phyloP scores from a whole-genome alignment of 1,140 invertebrate species.

The Drosophila varians region DNA sequence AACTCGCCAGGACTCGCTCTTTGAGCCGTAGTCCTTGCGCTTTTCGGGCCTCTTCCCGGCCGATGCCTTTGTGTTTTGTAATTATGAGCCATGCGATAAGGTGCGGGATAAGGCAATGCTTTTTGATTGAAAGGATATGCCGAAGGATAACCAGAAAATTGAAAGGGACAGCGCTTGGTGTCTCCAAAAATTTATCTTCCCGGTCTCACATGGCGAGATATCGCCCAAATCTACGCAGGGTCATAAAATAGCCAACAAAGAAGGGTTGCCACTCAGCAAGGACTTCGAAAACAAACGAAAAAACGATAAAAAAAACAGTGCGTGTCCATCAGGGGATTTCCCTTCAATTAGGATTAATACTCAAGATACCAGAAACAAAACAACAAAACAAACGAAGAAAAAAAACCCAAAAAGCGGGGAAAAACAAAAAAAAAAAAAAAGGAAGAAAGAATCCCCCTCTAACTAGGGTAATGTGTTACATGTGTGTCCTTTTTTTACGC shows the following conservation, averaged over 20 bases:
- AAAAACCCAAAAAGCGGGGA: slow-evolving; percentile 1
- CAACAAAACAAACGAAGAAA: too few species aligned
- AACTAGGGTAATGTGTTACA: slow-evolving; percentile 73
- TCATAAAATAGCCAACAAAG: slow-evolving; percentile 30
- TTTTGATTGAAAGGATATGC: slow-evolving; percentile 24
- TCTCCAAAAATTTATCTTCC: slow-evolving; percentile 9
- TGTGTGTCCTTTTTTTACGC: slow-evolving; percentile 26
- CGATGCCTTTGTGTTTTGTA: slow-evolving; percentile 2
- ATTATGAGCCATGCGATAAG: slow-evolving; percentile 19
- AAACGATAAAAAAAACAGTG: slow-evolving; percentile 48
- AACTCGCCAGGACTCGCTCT: background rate
- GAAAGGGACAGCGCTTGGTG: slow-evolving; percentile 11
- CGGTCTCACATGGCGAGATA: slow-evolving; percentile 15
- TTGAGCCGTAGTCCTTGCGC: background rate
- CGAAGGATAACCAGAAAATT: background rate
- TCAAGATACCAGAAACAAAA: slow-evolving; percentile 73
- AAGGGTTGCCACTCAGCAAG: slow-evolving; percentile 7
- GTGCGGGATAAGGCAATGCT: background rate
- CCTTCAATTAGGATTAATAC: slow-evolving; percentile 83
- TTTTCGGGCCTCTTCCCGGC: background rate
- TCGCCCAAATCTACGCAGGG: slow-evolving; percentile 41
- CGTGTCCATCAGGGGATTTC: slow-evolving; percentile 77
- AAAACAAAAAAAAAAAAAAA: slow-evolving; percentile 27
- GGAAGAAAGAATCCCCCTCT: slow-evolving; percentile 24
- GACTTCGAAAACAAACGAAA: slow-evolving; percentile 6